Conservation (phyloP, 2,113 vertebrate species). For the Tamias sibiricus region DNA sequence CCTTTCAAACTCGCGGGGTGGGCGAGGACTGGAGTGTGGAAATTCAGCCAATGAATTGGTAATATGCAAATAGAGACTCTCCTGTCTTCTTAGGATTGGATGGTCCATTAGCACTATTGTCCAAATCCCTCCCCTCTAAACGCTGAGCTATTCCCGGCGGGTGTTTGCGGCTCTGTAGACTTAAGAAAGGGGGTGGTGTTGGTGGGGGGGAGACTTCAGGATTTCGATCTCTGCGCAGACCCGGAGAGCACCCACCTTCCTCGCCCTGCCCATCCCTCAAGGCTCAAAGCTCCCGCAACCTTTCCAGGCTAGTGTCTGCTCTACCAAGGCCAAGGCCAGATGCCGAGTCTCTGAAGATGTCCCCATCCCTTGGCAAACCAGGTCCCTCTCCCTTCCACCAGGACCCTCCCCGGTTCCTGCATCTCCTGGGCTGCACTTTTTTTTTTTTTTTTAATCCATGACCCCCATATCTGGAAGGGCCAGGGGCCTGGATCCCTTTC, state of each 20-base stretch:
- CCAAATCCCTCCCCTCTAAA: constrained; percentile 68
- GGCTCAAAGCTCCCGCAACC: neutral
- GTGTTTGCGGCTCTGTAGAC: constrained; percentile 45
- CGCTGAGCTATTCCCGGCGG: constrained; percentile 54
- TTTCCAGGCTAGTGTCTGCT: constrained; percentile 10
- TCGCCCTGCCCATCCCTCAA: neutral
- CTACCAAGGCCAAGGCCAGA: neutral
- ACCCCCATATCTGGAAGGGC: constrained; percentile 2
- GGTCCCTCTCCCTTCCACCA: neutral
- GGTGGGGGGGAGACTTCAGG: neutral
- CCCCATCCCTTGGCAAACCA: neutral
- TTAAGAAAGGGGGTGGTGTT: neutral
- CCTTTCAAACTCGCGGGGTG: constrained; percentile 29
- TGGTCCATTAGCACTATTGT: neutral
- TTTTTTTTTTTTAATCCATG: neutral
- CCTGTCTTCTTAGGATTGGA: constrained; percentile 61
- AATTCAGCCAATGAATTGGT: constrained; percentile 67
- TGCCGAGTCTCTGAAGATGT: neutral
- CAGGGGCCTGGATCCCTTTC: neutral
- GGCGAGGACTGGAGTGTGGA: neutral
- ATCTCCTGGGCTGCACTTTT: neutral
- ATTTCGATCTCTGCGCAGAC: constrained; percentile 16
- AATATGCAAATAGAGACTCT: constrained; percentile 68
- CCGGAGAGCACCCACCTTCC: neutral
- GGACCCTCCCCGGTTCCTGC: neutral